Evolutionary conservation across 2,113 vertebrate species (phyloP).

Genomic region (Dascyllus trimaculatus): DNA sequence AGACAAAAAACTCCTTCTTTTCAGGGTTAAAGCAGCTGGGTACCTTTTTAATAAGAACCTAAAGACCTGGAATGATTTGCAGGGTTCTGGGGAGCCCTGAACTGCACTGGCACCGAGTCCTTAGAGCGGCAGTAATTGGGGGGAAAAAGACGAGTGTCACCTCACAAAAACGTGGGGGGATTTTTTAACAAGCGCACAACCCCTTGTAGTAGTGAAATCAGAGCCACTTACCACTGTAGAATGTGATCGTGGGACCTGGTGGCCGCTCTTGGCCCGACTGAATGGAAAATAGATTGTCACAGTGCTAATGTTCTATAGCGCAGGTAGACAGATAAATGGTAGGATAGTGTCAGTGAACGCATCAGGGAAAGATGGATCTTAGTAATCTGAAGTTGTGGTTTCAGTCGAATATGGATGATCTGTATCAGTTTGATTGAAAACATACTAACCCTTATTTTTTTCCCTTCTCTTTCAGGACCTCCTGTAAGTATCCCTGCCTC

Average conservation of each 20-base stretch:
- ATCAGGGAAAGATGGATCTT: conserved; percentile 16
- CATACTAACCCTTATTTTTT: conserved; percentile 50
- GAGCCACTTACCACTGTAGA: conserved; percentile 66
- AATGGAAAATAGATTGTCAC: conserved; percentile 61
- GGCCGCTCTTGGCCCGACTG: conserved; percentile 45
- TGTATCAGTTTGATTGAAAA: conserved; percentile 60
- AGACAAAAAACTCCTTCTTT: conserved; percentile 69
- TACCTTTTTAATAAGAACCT: conserved; percentile 81
- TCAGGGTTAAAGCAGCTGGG: conserved; percentile 77
- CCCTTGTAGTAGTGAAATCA: conserved; percentile 78
- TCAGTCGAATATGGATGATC: conserved; percentile 48
- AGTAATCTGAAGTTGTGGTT: conserved; percentile 50
- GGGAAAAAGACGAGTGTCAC: conserved; percentile 81
- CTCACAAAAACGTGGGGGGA: conserved; percentile 71
- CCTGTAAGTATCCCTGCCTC: conserved; percentile 93
- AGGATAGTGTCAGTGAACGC: conserved; percentile 10
- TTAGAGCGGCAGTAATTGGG: conserved; percentile 84
- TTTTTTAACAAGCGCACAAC: conserved; percentile 74
- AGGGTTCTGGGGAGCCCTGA: conserved; percentile 77
- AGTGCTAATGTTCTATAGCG: conserved; percentile 70
- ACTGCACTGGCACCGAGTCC: conserved; percentile 59
- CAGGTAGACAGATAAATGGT: conserved; percentile 45
- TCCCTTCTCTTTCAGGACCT: conserved; percentile 89
- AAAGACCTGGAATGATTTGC: conserved; percentile 82
- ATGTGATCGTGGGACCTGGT: conserved; percentile 47